Base-by-base conservation (phyloP, 2,797 vertebrate genomes). In the Sciaenops ocellatus region DNA sequence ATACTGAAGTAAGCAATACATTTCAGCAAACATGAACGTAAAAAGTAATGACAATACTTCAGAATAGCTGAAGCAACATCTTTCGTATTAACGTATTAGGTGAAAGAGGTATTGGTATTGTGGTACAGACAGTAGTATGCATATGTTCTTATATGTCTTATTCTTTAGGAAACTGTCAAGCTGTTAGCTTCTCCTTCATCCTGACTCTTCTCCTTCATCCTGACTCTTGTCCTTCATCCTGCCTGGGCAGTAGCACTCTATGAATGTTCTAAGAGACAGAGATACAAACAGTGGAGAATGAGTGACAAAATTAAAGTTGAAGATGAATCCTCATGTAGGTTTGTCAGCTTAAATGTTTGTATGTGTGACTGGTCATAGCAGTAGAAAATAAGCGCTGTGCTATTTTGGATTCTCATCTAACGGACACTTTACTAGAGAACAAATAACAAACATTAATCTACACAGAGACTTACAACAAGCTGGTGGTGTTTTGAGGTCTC, bases 401-500 rank as follows among this genome's bases (percentile, higher is more conserved):
- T 68, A 28, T 56, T 59, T 38, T 71, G 24, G 20, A 28, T 16
- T 69, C 6, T 68, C 28, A 56, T 54, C 9, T 22, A 54, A 59
- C 9, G 73, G n/a, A 42, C 28, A 41, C 5, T 71, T 28, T 18
- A 50, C 20, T 28, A 15, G 41, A 28, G 8, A 55, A 56, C 28
- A 55, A 69, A 57, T 30, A 41, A 69, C 22, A 76, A 41, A 30
- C 1, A 46, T 55, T 57, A 48, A 46, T 59, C 15, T 30, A 17
- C 13, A 17, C 20, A 16, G n/a, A 61, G 18, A 83, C 81, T 67
- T 69, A 85, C 92, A 79, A 94, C 84, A 70, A 98, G 92, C 74
- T 94, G 95, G 82, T 97, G 94, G 20, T 89, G 92, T 51, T 89
- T 82, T 34, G 93, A 95, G 1, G 20, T 92, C 26, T 94, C 93